Conservation (phyloP, 1,140 invertebrate genomes). For the Drosophila melanogaster region DNA sequence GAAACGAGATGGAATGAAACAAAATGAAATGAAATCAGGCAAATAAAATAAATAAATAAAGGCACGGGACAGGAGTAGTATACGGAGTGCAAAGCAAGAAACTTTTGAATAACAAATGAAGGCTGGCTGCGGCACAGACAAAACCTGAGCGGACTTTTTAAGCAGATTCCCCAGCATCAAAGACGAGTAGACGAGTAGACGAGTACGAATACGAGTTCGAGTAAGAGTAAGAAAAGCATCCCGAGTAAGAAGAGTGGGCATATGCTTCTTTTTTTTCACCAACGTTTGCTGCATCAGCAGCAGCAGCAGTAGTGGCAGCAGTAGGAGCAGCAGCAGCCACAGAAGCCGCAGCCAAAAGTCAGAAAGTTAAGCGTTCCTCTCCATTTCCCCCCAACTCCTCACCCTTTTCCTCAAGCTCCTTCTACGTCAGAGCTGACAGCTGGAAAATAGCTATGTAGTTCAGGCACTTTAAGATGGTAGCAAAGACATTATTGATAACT, state of each 20-base stretch:
- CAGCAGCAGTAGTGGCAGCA: constrained; percentile 12
- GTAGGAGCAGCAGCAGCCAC: constrained; percentile 26
- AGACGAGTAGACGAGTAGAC: background rate
- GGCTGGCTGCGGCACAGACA: constrained; percentile 60
- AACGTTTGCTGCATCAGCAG: constrained; percentile 53
- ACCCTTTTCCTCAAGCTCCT: constrained; percentile 9
- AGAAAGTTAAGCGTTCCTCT: constrained; percentile 72
- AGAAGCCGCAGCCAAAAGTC: constrained; percentile 75
- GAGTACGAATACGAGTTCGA: too few relatives aligned
- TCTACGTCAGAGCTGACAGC: constrained; percentile 10
- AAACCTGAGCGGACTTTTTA: constrained; percentile 80
- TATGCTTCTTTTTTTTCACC: constrained; percentile 8
- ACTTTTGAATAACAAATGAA: constrained; percentile 83
- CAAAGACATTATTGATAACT: too few relatives aligned
- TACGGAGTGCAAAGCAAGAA: constrained; percentile 57
- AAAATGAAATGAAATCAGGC: constrained; percentile 52
- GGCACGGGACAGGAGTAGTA: constrained; percentile 3
- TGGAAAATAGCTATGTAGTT: constrained; percentile 4
- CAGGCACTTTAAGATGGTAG: background rate
- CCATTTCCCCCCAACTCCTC: constrained; percentile 8
- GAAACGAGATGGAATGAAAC: constrained; percentile 37
- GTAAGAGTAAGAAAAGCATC: constrained; percentile 11
- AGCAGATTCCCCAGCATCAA: constrained; percentile 49
- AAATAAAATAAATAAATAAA: constrained; percentile 57
- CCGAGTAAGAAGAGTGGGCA: constrained; percentile 11